Base-by-base conservation (phyloP, 1,140 invertebrate species). In the Drosophila melanica region DNA sequence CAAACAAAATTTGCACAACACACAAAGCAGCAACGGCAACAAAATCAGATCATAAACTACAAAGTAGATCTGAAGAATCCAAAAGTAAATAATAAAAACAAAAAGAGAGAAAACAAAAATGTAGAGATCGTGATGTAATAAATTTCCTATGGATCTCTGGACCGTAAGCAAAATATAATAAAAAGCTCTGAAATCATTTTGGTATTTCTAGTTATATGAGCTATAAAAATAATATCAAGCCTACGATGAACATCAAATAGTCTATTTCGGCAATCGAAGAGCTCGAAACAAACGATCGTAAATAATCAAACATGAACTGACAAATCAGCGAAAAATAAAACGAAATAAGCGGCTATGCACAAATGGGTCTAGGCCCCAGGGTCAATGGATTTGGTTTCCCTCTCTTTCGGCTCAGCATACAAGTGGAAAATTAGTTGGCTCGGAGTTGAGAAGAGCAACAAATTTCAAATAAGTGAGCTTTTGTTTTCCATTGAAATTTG, bases 401-500 rank as follows among this genome's bases (percentile, higher is more conserved):
- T 60, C 4, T 45, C 16, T 37, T n/a, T 60, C 50, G 57, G 42
- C 33, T 50, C 16, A 58, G 53, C 64, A 47, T 67, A 86, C 74
- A 87, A 82, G 82, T 87, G 79, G 82, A 87, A 87, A 87, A 87
- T 87, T 86, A 87, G 79, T 79, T 82, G 81, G 30, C 69, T 44
- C 37, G 12, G 6, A 41, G 12, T 30, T 44, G 57, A 77, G 51
- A 54, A 65, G 51, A 64, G 79, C 74, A 70, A 74, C 72, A 79
- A 72, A 79, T 79, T 87, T 79, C 44, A 76, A 82, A 82, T 81
- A 89, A 87, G 82, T 87, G 84, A 87, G 82, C 85, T 87, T 87
- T 87, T 87, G 84, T 87, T 87, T 87, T 87, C 84, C 84, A 70
- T 87, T 87, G 84, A 87, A 86, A 82, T 87, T 86, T 82, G 66